Evolutionary conservation across 2,797 vertebrate species (phyloP).

Genomic region (Sardinella longiceps): DNA sequence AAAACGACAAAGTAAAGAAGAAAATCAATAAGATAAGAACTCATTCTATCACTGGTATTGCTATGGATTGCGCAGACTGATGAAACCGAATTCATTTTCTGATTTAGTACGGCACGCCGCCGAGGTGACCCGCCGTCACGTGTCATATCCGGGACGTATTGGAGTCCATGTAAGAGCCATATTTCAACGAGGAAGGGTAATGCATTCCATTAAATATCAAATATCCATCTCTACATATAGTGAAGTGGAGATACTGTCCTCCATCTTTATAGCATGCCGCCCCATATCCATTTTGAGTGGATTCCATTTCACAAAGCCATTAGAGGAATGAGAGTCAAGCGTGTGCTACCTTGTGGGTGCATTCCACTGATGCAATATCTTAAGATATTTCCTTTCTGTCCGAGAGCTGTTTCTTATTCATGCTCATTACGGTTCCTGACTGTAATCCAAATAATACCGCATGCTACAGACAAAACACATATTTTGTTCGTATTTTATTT

Average conservation of each 20-base stretch:
- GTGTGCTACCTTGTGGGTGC: conserved; percentile 18
- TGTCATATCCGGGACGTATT: conserved; percentile 18
- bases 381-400: conserved; percentile 14
- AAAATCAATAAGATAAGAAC: conserved; percentile 25
- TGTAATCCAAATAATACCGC: not conserved
- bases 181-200: conserved; percentile 22
- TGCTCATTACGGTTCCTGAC: not conserved
- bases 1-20: conserved; percentile 24
- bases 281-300: conserved; percentile 37
- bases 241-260: conserved; percentile 27
- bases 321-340: conserved; percentile 38
- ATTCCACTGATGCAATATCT: conserved; percentile 14
- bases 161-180: conserved; percentile 21
- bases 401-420: not conserved
- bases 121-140: conserved; percentile 15
- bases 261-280: conserved; percentile 34
- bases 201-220: conserved; percentile 28
- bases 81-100: conserved; percentile 17
- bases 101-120: not conserved
- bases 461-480: not conserved
- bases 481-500: not conserved
- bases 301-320: conserved; percentile 40
- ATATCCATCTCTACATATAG: conserved; percentile 29
- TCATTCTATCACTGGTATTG: conserved; percentile 22
- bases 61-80: conserved; percentile 23